Base-by-base conservation (phyloP, 2,113 vertebrate genomes). In the Apus apus region DNA sequence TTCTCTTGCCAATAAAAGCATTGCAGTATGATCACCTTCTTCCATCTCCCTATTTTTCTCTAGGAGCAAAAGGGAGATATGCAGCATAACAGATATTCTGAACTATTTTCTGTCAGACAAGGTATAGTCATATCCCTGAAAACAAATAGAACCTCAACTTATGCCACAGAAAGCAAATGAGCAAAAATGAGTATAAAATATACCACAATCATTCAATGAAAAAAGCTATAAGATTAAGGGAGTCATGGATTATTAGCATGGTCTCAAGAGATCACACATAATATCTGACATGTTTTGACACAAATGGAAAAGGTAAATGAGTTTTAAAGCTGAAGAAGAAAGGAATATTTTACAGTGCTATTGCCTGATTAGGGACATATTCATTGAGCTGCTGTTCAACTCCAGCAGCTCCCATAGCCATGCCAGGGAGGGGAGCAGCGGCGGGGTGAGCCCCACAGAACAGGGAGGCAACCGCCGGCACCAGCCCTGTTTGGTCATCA, bases 211-310 rank as follows among this genome's bases (percentile, higher is more conserved):
- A 91, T 94, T 80, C 85, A 90, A 95, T 95, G 95, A 95, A 96
- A 94, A 92, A 61, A 95, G 53, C 54, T 87, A 40, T 95, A 95
- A 97, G 61, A 96, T 95, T 94, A 97, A 96, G 50, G 43, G 72
- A 94, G 83, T 92, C 82, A 30, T 64, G 81, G 80, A 94, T 94
- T 94, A 94, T 94, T 94, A 85, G 34, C 89, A 92, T 67, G 76
- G 92, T 96, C 97, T 96, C 96, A 58, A 93, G 95, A 98, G 92
- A 96, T 81, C 70, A 17, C 1, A 0, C 16, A 1, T 96, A 96
- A 91, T 95, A 89, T 62, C 85, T 95, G 95, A 89, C 79, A 93
- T 93, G 89, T 97, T 97, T 89, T 97, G 92, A 96, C 97, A 97
- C 2, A 3, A 43, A 67, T 48, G 82, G 46, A 71, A 93, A 91